These are phyloP conservation scores for Tetragnatha versicolor DNA, from an alignment of 1,140 invertebrate species.

Conservation along the genomic window DNA sequence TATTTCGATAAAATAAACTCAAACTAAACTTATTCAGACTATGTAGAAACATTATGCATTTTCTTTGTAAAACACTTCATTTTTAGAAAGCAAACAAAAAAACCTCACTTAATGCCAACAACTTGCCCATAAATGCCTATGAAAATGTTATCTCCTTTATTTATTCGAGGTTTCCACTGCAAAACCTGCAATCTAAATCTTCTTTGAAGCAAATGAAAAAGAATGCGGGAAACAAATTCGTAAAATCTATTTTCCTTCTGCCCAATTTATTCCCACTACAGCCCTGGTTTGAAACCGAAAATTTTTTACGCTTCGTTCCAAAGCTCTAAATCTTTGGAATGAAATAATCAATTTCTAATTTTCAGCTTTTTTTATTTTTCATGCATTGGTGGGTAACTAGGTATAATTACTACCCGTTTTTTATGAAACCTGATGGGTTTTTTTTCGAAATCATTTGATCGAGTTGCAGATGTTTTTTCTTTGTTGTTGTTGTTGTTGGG, in stretches of 20 bases:
- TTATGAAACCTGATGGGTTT: too few species aligned
- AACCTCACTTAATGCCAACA: constrained; percentile 10
- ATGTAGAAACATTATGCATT: too few species aligned
- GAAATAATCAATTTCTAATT: constrained; percentile 19
- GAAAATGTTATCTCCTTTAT: constrained; percentile 7
- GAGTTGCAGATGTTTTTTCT: too few species aligned
- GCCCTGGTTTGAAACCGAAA: constrained; percentile 9
- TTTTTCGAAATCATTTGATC: too few species aligned
- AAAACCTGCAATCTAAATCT: not conserved
- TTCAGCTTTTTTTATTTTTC: not conserved
- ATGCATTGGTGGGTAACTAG: not conserved
- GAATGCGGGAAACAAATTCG: constrained; percentile 11
- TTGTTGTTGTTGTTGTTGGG: too few species aligned
- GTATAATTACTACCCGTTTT: too few species aligned
- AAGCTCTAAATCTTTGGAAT: not conserved
- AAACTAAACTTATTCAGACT: too few species aligned
- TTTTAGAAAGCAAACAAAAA: too few species aligned
- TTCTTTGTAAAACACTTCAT: too few species aligned
- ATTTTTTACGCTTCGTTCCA: not conserved
- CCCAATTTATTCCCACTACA: constrained; percentile 12
- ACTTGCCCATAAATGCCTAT: constrained; percentile 5
- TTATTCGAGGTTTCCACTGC: not conserved
- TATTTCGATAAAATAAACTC: too few species aligned
- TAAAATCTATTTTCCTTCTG: not conserved
- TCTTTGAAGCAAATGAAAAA: not conserved